These are phyloP conservation scores for Cataglyphis rosenhaueri DNA, from an alignment of 2,888 invertebrate species.

Conservation along the genomic window DNA sequence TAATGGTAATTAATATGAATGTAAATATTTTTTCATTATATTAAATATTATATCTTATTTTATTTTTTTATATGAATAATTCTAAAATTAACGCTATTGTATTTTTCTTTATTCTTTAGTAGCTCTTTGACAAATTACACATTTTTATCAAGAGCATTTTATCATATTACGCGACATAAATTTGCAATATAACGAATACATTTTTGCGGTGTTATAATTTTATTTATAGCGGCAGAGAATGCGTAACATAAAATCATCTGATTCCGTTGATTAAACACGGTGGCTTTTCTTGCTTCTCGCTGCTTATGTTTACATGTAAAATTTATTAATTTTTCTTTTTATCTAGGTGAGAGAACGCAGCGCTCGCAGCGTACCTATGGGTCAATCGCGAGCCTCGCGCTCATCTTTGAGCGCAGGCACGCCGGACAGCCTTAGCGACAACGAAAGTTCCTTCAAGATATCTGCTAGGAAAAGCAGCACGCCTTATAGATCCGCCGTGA, in stretches of 20 bases:
- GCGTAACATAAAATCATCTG: conserved; percentile 28
- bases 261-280: not conserved
- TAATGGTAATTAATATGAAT: not conserved
- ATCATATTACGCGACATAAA: not conserved
- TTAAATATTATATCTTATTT: not conserved
- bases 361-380: conserved; percentile 96
- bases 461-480: conserved; percentile 90
- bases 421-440: conserved; percentile 95
- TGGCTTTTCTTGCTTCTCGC: conserved; percentile 26
- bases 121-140: not conserved
- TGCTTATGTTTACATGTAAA: conserved; percentile 2
- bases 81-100: not conserved
- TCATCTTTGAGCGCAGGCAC: conserved; percentile 94
- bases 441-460: conserved; percentile 92
- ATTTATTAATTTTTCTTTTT: not conserved
- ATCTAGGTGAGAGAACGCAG: conserved; percentile 96
- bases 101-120: conserved; percentile 9
- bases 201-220: conserved; percentile 11
- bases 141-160: not conserved
- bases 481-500: conserved; percentile 88
- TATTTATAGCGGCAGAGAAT: conserved; percentile 45
- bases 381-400: conserved; percentile 89
- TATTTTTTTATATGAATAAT: not conserved
- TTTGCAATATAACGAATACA: conserved; percentile 29
- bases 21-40: not conserved